Evolutionary conservation across 37 sponge, comb jelly and placozoan genomes (phyloP).

Genomic region (Beroe ovata): DNA sequence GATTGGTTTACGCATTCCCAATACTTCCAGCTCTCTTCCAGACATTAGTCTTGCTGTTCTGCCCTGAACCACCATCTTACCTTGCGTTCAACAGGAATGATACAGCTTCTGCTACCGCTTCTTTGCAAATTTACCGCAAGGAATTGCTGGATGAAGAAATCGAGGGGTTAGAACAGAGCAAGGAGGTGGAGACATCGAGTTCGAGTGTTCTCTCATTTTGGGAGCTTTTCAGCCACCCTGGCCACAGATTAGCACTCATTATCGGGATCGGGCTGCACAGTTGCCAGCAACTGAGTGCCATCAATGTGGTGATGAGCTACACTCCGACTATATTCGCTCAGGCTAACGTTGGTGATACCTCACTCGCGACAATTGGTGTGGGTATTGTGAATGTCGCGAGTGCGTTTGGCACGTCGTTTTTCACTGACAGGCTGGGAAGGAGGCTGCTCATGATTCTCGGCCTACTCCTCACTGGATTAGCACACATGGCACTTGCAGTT

Average conservation of each 20-base stretch:
- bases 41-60: neutral
- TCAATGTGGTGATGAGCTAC: conserved; percentile 51
- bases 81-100: conserved; percentile 12
- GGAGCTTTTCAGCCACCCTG: neutral
- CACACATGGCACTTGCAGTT: neutral
- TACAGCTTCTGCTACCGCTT: neutral
- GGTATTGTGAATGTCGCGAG: neutral
- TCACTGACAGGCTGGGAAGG: conserved; percentile 35
- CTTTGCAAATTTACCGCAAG: conserved; percentile 10
- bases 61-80: conserved; percentile 25
- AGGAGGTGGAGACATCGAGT: neutral
- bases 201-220: conserved; percentile 2
- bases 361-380: neutral
- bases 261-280: conserved; percentile 44
- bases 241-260: conserved; percentile 38
- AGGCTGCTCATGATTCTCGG: conserved; percentile 3
- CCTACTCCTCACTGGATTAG: neutral
- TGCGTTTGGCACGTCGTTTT: neutral
- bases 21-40: conserved; percentile 38
- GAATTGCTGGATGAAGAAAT: conserved; percentile 8
- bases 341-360: neutral
- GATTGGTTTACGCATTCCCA: conserved; percentile 14
- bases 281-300: conserved; percentile 44
- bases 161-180: neutral
- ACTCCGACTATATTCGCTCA: conserved; percentile 40